Conservation (phyloP, 2,797 vertebrate genomes). For the Diceros bicornis region DNA sequence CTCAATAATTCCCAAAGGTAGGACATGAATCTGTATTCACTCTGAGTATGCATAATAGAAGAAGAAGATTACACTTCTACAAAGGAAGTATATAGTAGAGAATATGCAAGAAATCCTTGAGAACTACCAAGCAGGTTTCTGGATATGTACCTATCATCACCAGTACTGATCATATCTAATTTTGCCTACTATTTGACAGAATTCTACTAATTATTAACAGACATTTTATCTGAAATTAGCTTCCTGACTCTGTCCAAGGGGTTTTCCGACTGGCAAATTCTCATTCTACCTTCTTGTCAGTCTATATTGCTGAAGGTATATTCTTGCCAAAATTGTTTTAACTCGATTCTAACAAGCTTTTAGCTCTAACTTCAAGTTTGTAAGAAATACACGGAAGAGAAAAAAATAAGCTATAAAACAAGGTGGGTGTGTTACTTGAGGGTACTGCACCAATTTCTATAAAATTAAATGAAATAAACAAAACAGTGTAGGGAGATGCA, state of each 20-base stretch:
- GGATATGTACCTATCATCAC: background rate
- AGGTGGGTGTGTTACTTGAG: background rate
- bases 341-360: background rate
- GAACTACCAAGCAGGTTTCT: background rate
- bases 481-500: background rate
- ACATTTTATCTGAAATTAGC: constrained; percentile 21
- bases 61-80: background rate
- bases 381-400: background rate
- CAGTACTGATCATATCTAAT: background rate
- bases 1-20: background rate
- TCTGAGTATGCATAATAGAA: background rate
- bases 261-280: background rate
- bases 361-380: background rate
- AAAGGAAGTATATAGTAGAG: background rate
- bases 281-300: background rate
- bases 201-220: background rate
- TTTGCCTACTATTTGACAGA: background rate
- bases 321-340: constrained; percentile 26
- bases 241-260: background rate
- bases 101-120: constrained; percentile 6
- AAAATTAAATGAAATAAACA: constrained; percentile 27
- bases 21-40: background rate
- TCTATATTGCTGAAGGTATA: background rate
- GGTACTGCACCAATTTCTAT: background rate
- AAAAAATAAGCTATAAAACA: background rate